Conservation (phyloP, 2,113 vertebrate species). For the Eublepharis macularius region DNA sequence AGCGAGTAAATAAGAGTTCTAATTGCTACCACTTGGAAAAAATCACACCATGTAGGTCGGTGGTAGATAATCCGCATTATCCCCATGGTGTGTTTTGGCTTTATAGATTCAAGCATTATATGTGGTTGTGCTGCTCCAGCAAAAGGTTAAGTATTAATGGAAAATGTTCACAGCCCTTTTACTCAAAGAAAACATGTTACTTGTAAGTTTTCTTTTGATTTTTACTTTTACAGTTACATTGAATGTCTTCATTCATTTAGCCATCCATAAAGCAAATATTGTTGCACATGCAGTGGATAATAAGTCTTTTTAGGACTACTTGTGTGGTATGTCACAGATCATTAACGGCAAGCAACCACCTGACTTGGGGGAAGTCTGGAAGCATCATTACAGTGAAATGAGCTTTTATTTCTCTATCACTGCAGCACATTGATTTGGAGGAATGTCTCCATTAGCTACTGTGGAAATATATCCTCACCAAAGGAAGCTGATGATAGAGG, state of each 20-base stretch:
- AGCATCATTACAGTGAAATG: conserved; percentile 92
- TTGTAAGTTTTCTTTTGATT: conserved; percentile 90
- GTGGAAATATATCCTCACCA: conserved; percentile 75
- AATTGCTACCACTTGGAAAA: conserved; percentile 10
- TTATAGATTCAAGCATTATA: conserved; percentile 76
- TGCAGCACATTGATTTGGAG: conserved; percentile 88
- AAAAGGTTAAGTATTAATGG: conserved; percentile 90
- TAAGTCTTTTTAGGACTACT: conserved; percentile 95
- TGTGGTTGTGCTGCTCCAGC: conserved; percentile 80
- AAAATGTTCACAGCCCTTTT: conserved; percentile 86
- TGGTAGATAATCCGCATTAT: conserved; percentile 76
- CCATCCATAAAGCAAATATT: conserved; percentile 99
- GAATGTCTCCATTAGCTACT: conserved; percentile 84
- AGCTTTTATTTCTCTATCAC: conserved; percentile 88
- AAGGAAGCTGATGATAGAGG: conserved; percentile 70
- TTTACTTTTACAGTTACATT: conserved; percentile 89
- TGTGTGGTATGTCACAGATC: conserved; percentile 99
- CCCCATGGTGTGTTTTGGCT: conserved; percentile 74
- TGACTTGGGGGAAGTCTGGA: conserved; percentile 92
- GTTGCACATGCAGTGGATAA: conserved; percentile 98
- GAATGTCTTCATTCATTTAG: conserved; percentile 98
- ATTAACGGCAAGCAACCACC: conserved; percentile 95
- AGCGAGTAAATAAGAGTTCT: conserved; percentile 31
- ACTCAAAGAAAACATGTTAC: conserved; percentile 84
- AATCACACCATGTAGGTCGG: conserved; percentile 64